Conservation (phyloP, 2,113 vertebrate genomes). For the Gymnogyps californianus region DNA sequence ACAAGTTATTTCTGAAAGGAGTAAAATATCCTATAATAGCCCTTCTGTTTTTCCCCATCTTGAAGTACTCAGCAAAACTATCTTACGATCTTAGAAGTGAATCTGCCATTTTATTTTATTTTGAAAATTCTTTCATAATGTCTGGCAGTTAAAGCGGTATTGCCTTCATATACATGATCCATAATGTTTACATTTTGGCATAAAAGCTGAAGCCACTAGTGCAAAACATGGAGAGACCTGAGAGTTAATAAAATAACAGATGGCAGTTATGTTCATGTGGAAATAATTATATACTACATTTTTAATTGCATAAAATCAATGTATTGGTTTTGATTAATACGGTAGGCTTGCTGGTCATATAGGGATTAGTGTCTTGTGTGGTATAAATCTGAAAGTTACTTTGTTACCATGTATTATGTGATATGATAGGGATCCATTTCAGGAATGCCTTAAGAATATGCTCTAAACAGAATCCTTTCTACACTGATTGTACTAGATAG, state of each 20-base stretch:
- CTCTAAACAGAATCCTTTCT: neutral
- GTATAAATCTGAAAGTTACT: neutral
- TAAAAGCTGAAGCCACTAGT: neutral
- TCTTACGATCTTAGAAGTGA: slow-evolving; percentile 12
- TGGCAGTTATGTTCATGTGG: neutral
- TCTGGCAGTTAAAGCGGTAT: slow-evolving; percentile 22
- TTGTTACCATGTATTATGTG: neutral
- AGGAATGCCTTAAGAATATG: neutral
- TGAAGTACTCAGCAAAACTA: neutral
- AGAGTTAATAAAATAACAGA: neutral
- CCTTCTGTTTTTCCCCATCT: neutral
- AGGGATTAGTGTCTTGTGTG: neutral
- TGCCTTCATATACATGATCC: neutral
- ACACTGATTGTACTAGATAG: neutral
- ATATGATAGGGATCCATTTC: neutral
- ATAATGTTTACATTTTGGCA: neutral
- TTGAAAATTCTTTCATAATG: neutral
- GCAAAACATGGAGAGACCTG: neutral
- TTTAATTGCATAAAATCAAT: neutral
- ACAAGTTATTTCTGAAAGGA: slow-evolving; percentile 15
- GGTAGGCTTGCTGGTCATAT: neutral
- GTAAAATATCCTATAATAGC: neutral
- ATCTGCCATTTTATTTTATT: slow-evolving; percentile 24
- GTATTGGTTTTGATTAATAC: neutral
- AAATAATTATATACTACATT: neutral